Conservation (phyloP, 2,888 invertebrate species). For the Clepsis dumicolana region DNA sequence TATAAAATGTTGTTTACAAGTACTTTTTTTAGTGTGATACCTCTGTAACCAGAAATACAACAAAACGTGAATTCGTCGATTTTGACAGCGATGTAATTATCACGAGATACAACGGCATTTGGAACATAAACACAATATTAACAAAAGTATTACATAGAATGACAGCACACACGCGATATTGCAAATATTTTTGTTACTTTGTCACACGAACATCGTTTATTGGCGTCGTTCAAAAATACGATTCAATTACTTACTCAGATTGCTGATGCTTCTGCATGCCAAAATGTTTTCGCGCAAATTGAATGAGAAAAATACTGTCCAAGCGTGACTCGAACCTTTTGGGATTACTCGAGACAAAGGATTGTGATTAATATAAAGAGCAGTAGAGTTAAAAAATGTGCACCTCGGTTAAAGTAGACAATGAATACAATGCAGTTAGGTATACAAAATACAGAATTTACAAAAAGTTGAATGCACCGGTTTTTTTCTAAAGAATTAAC, state of each 20-base stretch:
- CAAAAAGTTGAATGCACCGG: too few species aligned
- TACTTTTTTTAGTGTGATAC: too few species aligned
- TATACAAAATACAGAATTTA: too few species aligned
- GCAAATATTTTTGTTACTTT: conserved; percentile 33
- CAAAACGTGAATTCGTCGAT: neutral
- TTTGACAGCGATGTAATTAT: neutral
- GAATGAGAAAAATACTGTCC: conserved; percentile 44
- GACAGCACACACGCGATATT: conserved; percentile 19
- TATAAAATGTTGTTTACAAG: too few species aligned
- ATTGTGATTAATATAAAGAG: neutral
- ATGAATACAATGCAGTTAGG: neutral
- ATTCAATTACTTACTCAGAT: conserved; percentile 52
- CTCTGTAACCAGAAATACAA: neutral
- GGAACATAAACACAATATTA: conserved; percentile 13
- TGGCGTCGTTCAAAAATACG: conserved; percentile 46
- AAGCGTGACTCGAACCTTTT: conserved; percentile 2
- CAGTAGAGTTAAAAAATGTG: neutral
- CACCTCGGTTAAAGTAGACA: neutral
- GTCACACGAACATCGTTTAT: conserved; percentile 32
- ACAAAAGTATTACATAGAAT: neutral
- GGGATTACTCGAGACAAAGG: neutral
- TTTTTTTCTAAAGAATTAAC: too few species aligned
- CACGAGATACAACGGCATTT: neutral
- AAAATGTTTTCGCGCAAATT: conserved; percentile 49
- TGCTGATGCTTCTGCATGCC: conserved; percentile 48